Percentiles rank a stretch among this genome's conserved stretches.
phyloP scores from a whole-genome alignment of 2,888 invertebrate species.

The Phortica okadai region DNA sequence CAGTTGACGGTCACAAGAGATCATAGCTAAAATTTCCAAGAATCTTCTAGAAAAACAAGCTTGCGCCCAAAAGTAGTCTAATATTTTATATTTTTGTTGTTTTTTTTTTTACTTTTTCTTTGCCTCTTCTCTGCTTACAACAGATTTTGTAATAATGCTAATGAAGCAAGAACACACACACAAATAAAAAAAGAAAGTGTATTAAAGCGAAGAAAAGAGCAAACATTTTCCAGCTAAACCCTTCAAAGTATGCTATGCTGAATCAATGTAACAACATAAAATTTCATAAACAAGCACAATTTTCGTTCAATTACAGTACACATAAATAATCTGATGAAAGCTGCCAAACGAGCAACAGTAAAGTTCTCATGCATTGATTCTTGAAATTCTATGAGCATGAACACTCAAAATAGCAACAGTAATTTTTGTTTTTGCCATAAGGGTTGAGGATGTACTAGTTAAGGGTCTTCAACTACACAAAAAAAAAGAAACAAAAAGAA shows the following conservation, averaged over 20 bases:
- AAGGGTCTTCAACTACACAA: no score
- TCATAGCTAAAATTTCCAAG: neutral
- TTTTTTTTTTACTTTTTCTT: conserved; percentile 41
- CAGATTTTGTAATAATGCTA: conserved; percentile 4
- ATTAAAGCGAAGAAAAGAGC: neutral
- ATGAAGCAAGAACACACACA: neutral
- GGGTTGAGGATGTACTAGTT: no score
- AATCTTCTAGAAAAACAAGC: conserved; percentile 1
- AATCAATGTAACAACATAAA: conserved; percentile 26
- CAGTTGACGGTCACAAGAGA: conserved; percentile 9
- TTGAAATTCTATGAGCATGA: neutral
- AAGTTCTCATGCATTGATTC: neutral
- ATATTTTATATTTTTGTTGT: conserved; percentile 42
- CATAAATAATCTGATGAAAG: neutral
- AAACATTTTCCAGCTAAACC: neutral
- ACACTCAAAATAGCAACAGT: neutral
- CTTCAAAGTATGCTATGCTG: neutral
- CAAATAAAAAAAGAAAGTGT: neutral
- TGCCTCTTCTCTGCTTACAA: conserved; percentile 13
- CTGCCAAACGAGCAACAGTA: neutral
- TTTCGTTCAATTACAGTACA: conserved; percentile 12
- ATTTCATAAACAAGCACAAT: conserved; percentile 21
- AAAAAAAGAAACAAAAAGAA: neutral
- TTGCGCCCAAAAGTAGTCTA: neutral
- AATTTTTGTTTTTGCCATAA: neutral